Base-by-base conservation (phyloP, 2,113 vertebrate species). In the Vireo altiloquus region DNA sequence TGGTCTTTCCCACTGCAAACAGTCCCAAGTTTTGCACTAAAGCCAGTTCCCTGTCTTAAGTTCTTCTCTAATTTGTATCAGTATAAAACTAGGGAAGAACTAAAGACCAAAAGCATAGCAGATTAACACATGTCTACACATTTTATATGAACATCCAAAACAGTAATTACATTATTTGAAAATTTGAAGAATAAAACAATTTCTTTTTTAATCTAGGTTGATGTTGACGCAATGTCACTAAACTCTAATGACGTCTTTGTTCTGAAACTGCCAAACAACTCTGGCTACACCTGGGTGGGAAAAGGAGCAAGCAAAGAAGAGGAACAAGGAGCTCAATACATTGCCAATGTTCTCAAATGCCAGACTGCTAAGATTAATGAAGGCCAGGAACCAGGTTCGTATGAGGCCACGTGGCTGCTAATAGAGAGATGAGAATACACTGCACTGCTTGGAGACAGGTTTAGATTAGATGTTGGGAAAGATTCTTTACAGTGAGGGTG, bases 231-330 rank as follows among this genome's bases (percentile, higher is more conserved):
- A 25, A 21, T 52, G n/a, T 98, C 97, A 33, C 69, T 99, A 77
- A 99, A 99, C 97, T 99, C 99, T 37, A 99, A 99, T 27, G 99
- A 99, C 50, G 98, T 97, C 78, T 99, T 99, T 97, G 97, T 99
- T 84, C 96, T 99, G 96, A 99, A 98, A 97, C 94, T 97, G 91
- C 96, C 95, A 52, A 87, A 94, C 61, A 98, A 98, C 19, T 64
- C 76, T 44, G 98, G 98, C 24, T 99, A 98, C 94, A 95, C 95
- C 27, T 99, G 99, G 99, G 49, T 97, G 63, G 99, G 99, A 59
- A 98, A 98, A 97, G 99, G 99, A 24, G 98, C 98, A 25, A 99
- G 96, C 89, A 94, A 94, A 71, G 99, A 99, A 60, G 99, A 99
- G 88, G 95, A 98, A 74, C 96, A 92, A 40, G 99, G 98, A 56